A percentile compares a stretch with the other conserved stretches of the same genome.
phyloP scores from a whole-genome alignment of 2,113 vertebrate genomes.

The Steatornis caripensis region DNA sequence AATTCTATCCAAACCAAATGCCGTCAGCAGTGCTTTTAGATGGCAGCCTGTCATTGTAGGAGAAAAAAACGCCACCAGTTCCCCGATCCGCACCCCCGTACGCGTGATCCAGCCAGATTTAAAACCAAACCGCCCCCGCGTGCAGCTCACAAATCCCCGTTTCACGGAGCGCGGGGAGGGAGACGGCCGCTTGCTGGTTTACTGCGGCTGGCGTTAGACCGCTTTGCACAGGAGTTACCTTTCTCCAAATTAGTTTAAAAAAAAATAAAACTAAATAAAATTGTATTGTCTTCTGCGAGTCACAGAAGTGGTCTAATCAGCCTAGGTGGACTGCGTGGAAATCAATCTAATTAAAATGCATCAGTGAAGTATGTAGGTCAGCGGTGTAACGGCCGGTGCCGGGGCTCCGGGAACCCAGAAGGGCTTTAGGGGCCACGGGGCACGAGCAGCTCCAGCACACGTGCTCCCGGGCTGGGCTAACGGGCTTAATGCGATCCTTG shows the following conservation, averaged over 20 bases:
- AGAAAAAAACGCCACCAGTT: background rate
- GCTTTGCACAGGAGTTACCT: background rate
- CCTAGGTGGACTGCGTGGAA: background rate
- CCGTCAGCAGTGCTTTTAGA: background rate
- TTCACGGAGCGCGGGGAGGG: background rate
- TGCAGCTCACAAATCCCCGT: background rate
- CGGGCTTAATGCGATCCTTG: background rate
- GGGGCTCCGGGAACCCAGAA: background rate
- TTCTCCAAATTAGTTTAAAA: background rate
- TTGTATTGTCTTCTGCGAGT: background rate
- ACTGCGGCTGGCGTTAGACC: background rate
- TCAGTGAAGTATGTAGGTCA: background rate
- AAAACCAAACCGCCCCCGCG: background rate
- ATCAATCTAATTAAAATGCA: background rate
- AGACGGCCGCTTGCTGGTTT: background rate
- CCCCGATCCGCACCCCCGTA: background rate
- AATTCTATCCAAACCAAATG: background rate
- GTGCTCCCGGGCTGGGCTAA: background rate
- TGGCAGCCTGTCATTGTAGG: background rate
- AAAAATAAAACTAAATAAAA: too few relatives aligned
- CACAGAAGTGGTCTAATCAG: background rate
- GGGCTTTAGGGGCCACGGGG: background rate
- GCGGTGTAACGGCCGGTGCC: background rate
- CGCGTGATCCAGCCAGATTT: fast-evolving
- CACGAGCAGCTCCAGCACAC: background rate